Evolutionary conservation across 2,113 vertebrate species (phyloP), one percentile per base, ranked within the genome.

Genomic region (Osmerus eperlanus): DNA sequence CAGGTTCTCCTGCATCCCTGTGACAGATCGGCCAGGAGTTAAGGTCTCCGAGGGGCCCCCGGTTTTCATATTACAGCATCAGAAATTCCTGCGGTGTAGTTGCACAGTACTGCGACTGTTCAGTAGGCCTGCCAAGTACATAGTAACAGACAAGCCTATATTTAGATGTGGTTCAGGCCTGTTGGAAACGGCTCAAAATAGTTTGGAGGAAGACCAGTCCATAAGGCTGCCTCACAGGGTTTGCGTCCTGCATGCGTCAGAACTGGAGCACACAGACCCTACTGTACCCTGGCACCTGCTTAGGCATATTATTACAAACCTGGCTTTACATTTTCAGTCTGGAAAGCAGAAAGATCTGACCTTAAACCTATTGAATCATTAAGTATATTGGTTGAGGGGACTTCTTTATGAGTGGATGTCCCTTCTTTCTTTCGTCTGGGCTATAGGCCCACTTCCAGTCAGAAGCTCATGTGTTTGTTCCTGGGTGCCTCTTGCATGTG

Each of bases 91-190:
- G 88, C 16, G 79, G 84, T 67, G 74, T 70, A 64, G 75, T 80
- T 72, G 80, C 84, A 91, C 89, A 92, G 84, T 68, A 80, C 82
- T 72, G 68, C 18, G 83, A 88, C 86, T 90, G 87, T 91, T 88
- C 65, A 2, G n/a, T 73, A 77, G 78, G 56, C 32, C 77, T 69
- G 84, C 85, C 81, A 84, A 84, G 72, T 78, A 81, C 83, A 76
- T 74, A 76, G 78, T 70, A 85, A 88, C 84, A 83, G 76, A 85
- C 80, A 67, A 71, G 80, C 76, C 86, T 91, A 89, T 91, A 90
- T 91, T 90, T 91, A 92, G 89, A 32, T 8, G 21, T 77, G 73
- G 81, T 85, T 84, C 80, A 21, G 59, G 73, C 58, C 77, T 63
- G 68, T 58, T 65, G 85, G 86, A 86, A 83, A 84, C 67, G 1